Conservation (phyloP, 2,888 invertebrate genomes). For the Plebejus anna region DNA sequence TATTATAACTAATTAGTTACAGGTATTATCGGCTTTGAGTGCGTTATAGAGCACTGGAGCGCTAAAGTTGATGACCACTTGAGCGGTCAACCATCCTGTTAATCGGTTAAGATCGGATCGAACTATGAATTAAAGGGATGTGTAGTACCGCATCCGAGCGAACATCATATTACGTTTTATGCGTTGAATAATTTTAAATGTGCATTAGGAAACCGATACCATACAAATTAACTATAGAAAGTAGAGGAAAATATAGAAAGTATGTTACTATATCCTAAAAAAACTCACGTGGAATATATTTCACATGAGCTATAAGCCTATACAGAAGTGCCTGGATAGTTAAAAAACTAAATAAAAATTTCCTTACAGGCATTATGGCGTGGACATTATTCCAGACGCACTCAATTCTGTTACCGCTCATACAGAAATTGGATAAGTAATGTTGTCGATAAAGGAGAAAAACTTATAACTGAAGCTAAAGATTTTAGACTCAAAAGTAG, state of each 20-base stretch:
- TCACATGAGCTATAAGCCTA: not conserved
- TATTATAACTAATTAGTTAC: slow-evolving; percentile 11
- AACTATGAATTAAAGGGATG: slow-evolving; percentile 7
- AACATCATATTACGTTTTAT: not conserved
- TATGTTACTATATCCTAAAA: not conserved
- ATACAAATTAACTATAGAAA: not conserved
- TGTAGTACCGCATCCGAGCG: slow-evolving; percentile 31
- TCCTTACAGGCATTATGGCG: slow-evolving; percentile 61
- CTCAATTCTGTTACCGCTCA: slow-evolving; percentile 62
- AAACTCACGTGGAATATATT: not conserved
- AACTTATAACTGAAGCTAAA: slow-evolving; percentile 62
- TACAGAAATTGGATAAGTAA: slow-evolving; percentile 65
- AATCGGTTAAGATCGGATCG: slow-evolving; percentile 16
- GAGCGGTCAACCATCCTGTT: slow-evolving; percentile 15
- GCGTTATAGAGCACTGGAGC: slow-evolving; percentile 4
- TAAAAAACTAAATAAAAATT: slow-evolving; percentile 3
- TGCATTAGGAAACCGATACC: not conserved
- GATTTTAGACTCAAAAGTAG: slow-evolving; percentile 65
- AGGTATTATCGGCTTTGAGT: slow-evolving; percentile 12
- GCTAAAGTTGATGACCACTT: slow-evolving; percentile 13
- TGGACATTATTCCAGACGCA: slow-evolving; percentile 63
- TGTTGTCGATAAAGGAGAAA: slow-evolving; percentile 62
- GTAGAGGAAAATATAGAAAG: not conserved
- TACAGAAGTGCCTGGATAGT: too few species aligned
- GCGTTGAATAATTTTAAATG: not conserved